phyloP scores from a whole-genome alignment of 2,113 vertebrate species.

The Speoplatyrhinus poulsoni region DNA sequence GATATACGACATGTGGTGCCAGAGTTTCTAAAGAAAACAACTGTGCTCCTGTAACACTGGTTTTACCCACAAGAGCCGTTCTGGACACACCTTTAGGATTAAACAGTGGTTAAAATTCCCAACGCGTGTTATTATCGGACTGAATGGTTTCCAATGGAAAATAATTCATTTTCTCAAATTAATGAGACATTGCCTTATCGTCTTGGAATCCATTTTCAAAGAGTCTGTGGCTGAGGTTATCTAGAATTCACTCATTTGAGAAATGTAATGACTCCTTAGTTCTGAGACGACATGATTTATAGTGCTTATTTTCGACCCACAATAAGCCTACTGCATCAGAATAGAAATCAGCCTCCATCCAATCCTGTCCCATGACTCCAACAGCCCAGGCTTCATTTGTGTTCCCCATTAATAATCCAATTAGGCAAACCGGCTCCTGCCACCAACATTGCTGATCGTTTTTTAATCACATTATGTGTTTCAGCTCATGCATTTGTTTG shows the following conservation, averaged over 20 bases:
- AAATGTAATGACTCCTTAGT: constrained; percentile 58
- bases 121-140: constrained; percentile 1
- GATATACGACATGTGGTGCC: too few species aligned
- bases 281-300: constrained; percentile 68
- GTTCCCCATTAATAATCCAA: constrained; percentile 68
- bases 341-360: constrained; percentile 64
- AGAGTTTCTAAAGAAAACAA: too few species aligned
- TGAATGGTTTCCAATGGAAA: constrained; percentile 16
- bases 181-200: constrained; percentile 53
- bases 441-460: constrained; percentile 49
- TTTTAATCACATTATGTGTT: constrained; percentile 60
- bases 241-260: constrained; percentile 54
- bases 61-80: neutral
- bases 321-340: constrained; percentile 50
- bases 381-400: constrained; percentile 57
- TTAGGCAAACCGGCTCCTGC: constrained; percentile 57
- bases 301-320: constrained; percentile 42
- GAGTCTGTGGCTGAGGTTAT: constrained; percentile 46
- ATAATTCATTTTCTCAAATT: constrained; percentile 40
- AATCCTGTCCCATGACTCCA: constrained; percentile 47
- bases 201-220: constrained; percentile 49
- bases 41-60: too few species aligned
- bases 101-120: constrained; percentile 4
- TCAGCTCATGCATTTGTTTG: constrained; percentile 48
- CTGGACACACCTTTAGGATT: neutral